A percentile compares a stretch with the other conserved stretches of the same genome.
Conservation (phyloP, 2,113 vertebrate species). For the Peromyscus leucopus region DNA sequence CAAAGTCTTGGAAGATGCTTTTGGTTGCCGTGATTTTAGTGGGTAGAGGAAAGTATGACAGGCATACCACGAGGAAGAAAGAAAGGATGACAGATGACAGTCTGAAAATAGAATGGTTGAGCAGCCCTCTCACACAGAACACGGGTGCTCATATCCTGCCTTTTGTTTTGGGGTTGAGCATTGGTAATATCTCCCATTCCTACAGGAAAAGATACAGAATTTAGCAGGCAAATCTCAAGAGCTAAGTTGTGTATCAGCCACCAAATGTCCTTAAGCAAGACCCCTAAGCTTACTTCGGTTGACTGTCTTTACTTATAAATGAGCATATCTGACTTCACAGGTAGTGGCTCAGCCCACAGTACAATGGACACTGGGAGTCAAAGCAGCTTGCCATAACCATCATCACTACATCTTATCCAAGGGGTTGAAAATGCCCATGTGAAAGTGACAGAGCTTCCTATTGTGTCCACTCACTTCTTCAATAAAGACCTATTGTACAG, state of each 20-base stretch:
- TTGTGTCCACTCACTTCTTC: background rate
- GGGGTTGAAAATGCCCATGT: background rate
- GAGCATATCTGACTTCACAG: background rate
- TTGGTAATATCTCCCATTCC: background rate
- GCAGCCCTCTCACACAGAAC: background rate
- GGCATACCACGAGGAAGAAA: background rate
- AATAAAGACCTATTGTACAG: background rate
- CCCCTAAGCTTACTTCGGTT: background rate
- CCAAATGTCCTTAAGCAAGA: background rate
- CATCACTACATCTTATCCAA: background rate
- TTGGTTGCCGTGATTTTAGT: background rate
- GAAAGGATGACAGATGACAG: background rate
- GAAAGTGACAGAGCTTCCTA: background rate
- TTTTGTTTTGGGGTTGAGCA: background rate
- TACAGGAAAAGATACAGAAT: background rate
- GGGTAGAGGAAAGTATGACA: background rate
- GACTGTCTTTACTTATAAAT: background rate
- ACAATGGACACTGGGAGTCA: background rate
- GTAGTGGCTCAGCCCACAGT: background rate
- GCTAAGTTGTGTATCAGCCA: background rate
- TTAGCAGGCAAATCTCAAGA: background rate
- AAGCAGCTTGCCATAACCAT: background rate
- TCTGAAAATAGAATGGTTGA: background rate
- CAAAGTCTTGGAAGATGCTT: background rate
- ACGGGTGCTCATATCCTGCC: background rate